Evolutionary conservation across 2,113 vertebrate genomes (phyloP).

Genomic region (Pan paniscus): DNA sequence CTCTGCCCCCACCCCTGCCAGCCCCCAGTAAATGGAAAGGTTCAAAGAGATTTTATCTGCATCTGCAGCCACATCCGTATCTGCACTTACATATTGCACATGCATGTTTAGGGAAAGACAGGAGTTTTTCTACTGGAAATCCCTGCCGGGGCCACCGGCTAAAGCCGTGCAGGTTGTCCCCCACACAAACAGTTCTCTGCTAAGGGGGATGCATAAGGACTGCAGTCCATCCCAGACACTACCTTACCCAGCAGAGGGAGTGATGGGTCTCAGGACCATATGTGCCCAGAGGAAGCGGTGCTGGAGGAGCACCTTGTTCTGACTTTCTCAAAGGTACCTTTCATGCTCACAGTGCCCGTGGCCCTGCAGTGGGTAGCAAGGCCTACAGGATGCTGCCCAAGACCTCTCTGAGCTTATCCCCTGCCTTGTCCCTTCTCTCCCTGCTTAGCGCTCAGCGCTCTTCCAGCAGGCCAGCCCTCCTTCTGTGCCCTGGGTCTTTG

Average conservation of each 20-base stretch:
- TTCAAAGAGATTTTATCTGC: not conserved
- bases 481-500: too few relatives aligned
- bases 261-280: rapidly evolving
- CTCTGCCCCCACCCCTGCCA: too few relatives aligned
- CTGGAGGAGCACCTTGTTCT: rapidly evolving
- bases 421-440: not conserved
- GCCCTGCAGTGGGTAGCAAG: not conserved
- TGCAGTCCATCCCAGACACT: not conserved
- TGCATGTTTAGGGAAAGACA: rapidly evolving
- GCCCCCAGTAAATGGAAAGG: not conserved
- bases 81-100: rapidly evolving
- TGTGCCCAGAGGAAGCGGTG: not conserved
- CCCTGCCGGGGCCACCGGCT: rapidly evolving
- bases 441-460: rapidly evolving
- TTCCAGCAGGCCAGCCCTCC: too few relatives aligned
- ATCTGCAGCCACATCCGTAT: not conserved
- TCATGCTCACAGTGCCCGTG: rapidly evolving
- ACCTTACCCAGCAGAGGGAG: not conserved
- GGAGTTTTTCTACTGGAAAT: not conserved
- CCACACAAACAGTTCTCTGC: not conserved
- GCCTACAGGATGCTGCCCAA: not conserved
- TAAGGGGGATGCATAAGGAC: not conserved
- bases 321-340: not conserved
- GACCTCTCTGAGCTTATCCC: not conserved
- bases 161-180: not conserved